A percentile compares a stretch with the other conserved stretches of the same genome.
Conservation (phyloP, 2,113 vertebrate genomes). For the Carassius carassius region DNA sequence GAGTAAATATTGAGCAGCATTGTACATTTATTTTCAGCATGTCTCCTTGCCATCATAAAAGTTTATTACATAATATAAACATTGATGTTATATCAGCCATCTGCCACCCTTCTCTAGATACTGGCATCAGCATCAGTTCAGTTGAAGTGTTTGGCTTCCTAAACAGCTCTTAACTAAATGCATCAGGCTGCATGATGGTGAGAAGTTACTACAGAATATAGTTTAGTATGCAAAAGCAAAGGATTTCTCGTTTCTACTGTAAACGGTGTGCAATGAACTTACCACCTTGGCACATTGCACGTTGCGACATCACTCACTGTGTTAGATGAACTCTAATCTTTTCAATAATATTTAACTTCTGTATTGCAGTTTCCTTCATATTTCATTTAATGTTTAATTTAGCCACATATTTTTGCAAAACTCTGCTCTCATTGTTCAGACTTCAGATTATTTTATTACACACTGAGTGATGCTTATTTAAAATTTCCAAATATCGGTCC, state of each 20-base stretch:
- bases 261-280: not conserved
- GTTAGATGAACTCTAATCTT: not conserved
- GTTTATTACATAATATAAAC: not conserved
- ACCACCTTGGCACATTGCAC: not conserved
- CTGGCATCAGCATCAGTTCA: slow-evolving; percentile 10
- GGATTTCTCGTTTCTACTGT: not conserved
- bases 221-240: not conserved
- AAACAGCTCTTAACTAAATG: not conserved
- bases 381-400: not conserved
- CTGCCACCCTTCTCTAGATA: not conserved
- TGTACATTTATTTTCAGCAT: not conserved
- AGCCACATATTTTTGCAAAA: not conserved
- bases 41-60: not conserved
- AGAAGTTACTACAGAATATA: not conserved
- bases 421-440: not conserved
- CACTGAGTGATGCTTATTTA: not conserved
- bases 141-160: not conserved
- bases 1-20: not conserved
- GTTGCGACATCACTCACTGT: not conserved
- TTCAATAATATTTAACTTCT: not conserved
- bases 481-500: not conserved
- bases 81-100: slow-evolving; percentile 11
- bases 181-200: not conserved
- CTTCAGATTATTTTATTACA: not conserved
- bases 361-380: not conserved